Conservation (phyloP, 2,113 vertebrate species). For the Rutilus rutilus region DNA sequence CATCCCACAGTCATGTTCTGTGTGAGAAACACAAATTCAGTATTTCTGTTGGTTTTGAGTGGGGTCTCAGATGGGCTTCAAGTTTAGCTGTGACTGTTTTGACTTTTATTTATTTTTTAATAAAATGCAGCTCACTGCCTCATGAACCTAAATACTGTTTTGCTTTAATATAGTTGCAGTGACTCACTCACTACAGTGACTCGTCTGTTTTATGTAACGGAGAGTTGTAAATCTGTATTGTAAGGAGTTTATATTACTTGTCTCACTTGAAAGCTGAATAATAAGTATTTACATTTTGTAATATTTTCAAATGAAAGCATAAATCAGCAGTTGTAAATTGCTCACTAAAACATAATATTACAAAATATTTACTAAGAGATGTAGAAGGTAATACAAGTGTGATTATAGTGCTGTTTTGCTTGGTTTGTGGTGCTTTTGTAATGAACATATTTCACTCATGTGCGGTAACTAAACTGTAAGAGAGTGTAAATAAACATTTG, state of each 20-base stretch:
- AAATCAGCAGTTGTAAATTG: background rate
- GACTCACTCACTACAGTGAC: constrained; percentile 10
- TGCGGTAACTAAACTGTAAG: constrained; percentile 14
- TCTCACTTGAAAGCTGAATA: background rate
- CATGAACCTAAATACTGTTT: constrained; percentile 47
- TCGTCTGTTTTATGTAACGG: background rate
- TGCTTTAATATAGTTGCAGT: constrained; percentile 29
- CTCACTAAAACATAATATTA: background rate
- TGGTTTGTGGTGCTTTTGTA: constrained; percentile 38
- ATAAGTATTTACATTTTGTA: background rate
- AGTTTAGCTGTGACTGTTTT: constrained; percentile 29
- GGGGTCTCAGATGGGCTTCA: background rate
- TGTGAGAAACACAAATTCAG: background rate
- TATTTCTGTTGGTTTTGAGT: background rate
- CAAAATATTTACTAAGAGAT: constrained; percentile 5
- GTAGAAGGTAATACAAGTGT: background rate
- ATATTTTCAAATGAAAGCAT: background rate
- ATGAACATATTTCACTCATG: background rate
- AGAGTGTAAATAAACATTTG: background rate
- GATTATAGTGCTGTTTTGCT: constrained; percentile 8
- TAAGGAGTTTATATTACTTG: background rate
- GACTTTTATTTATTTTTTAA: background rate
- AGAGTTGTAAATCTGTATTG: background rate
- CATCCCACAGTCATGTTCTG: background rate
- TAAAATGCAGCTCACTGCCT: constrained; percentile 46